A percentile compares a stretch with the other conserved stretches of the same genome.
Evolutionary conservation across 2,888 invertebrate genomes (phyloP).

Genomic region (Tinea semifulvella): DNA sequence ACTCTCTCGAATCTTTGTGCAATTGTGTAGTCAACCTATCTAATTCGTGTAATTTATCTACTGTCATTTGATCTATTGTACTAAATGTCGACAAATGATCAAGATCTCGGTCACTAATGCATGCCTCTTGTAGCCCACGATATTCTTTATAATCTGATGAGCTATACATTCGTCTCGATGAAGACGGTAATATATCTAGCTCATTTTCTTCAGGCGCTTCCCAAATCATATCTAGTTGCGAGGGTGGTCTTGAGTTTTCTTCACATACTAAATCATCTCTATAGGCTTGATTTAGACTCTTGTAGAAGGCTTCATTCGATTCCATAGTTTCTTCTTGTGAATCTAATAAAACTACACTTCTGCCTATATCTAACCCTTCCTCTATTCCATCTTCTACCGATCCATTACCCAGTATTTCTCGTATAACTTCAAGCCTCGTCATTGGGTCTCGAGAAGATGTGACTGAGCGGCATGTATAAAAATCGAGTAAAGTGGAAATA

Average conservation of each 20-base stretch:
- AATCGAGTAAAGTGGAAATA: slow-evolving; percentile 85
- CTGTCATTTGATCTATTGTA: slow-evolving; percentile 79
- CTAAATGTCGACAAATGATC: slow-evolving; percentile 79
- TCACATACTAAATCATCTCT: slow-evolving; percentile 78
- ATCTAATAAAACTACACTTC: slow-evolving; percentile 45
- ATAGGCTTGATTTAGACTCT: slow-evolving; percentile 87
- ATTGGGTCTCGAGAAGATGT: slow-evolving; percentile 61
- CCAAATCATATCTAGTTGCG: slow-evolving; percentile 87
- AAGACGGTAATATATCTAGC: slow-evolving; percentile 59
- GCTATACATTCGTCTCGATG: slow-evolving; percentile 74
- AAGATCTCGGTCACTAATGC: slow-evolving; percentile 80
- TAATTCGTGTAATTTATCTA: slow-evolving; percentile 81
- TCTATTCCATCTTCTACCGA: slow-evolving; percentile 73
- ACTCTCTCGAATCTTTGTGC: slow-evolving; percentile 80
- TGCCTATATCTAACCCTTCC: slow-evolving; percentile 69
- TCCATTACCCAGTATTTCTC: slow-evolving; percentile 73
- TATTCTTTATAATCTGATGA: slow-evolving; percentile 83
- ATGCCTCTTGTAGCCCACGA: slow-evolving; percentile 72
- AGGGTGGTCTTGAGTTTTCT: slow-evolving; percentile 71
- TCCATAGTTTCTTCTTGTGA: slow-evolving; percentile 66
- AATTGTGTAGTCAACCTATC: slow-evolving; percentile 79
- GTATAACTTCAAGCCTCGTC: slow-evolving; percentile 66
- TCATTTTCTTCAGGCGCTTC: slow-evolving; percentile 82
- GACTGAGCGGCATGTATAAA: slow-evolving; percentile 69
- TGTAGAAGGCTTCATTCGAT: slow-evolving; percentile 88